These are phyloP conservation scores for Gari tellinella DNA, from an alignment of 2,888 invertebrate species.

Conservation along the genomic window DNA sequence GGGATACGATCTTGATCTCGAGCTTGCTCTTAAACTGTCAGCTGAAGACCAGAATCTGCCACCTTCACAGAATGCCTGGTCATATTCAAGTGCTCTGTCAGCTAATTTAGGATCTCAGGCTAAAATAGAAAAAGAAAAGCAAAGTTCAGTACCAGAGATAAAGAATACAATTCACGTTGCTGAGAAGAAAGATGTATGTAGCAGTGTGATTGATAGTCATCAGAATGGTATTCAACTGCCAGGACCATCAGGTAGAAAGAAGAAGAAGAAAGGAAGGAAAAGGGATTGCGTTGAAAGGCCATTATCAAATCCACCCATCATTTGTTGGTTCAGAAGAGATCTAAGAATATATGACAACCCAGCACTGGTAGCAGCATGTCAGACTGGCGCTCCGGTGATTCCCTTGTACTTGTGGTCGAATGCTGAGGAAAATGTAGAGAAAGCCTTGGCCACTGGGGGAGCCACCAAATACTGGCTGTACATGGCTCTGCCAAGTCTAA, in stretches of 20 bases:
- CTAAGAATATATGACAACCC: conserved; percentile 69
- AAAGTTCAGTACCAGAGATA: neutral
- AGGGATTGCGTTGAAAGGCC: neutral
- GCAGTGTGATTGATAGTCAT: too few species aligned
- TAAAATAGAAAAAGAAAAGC: too few species aligned
- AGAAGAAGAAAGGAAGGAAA: too few species aligned
- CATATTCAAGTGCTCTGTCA: too few species aligned
- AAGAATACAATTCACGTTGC: too few species aligned
- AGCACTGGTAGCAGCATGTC: conserved; percentile 60
- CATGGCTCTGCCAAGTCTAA: conserved; percentile 59
- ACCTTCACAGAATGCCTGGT: too few species aligned
- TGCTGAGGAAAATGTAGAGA: conserved; percentile 61
- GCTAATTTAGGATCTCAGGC: too few species aligned
- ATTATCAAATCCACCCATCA: conserved; percentile 54
- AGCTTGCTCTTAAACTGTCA: conserved; percentile 58
- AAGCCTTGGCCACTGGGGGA: conserved; percentile 66
- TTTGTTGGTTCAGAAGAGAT: conserved; percentile 68
- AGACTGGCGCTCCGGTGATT: conserved; percentile 58
- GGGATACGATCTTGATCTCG: conserved; percentile 63
- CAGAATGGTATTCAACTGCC: too few species aligned
- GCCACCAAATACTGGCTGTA: conserved; percentile 72
- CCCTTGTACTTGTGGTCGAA: conserved; percentile 65
- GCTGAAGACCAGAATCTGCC: neutral
- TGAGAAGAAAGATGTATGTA: too few species aligned
- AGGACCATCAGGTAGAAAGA: too few species aligned